phyloP scores from a whole-genome alignment of 2,888 invertebrate genomes.

The Geotrupes spiniger region DNA sequence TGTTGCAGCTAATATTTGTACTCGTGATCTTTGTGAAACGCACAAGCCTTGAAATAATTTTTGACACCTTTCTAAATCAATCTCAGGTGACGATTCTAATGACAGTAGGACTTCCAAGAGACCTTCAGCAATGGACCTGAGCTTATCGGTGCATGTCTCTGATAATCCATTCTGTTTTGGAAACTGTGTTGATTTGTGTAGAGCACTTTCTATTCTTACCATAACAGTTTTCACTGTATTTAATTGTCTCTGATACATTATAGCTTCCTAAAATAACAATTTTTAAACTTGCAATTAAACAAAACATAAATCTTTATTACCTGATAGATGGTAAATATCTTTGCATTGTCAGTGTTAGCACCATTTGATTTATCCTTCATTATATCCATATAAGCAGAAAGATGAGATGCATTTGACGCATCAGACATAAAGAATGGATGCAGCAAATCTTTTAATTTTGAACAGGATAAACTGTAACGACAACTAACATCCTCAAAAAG shows the following conservation, averaged over 20 bases:
- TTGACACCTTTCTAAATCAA: slow-evolving; percentile 55
- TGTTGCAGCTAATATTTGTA: slow-evolving; percentile 76
- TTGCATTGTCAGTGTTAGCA: slow-evolving; percentile 46
- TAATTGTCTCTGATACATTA: slow-evolving; percentile 84
- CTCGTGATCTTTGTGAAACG: slow-evolving; percentile 73
- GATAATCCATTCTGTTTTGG: slow-evolving; percentile 38
- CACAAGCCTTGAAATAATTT: slow-evolving; percentile 70
- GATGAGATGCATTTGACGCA: slow-evolving; percentile 76
- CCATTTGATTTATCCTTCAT: slow-evolving; percentile 40
- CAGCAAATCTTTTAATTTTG: slow-evolving; percentile 76
- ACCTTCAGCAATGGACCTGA: slow-evolving; percentile 77
- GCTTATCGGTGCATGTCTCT: slow-evolving; percentile 76
- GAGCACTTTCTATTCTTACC: slow-evolving; percentile 63
- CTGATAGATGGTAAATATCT: slow-evolving; percentile 55
- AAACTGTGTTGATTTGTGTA: slow-evolving; percentile 25
- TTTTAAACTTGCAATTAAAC: background rate
- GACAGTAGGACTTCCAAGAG: slow-evolving; percentile 74
- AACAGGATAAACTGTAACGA: slow-evolving; percentile 78
- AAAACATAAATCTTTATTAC: slow-evolving; percentile 39
- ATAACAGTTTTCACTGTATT: slow-evolving; percentile 79
- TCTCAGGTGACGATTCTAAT: slow-evolving; percentile 37
- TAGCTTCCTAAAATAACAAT: slow-evolving; percentile 65
- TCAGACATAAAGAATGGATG: slow-evolving; percentile 77
- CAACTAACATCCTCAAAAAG: slow-evolving; percentile 78
- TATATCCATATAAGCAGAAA: slow-evolving; percentile 74